Evolutionary conservation across 2,113 vertebrate species (phyloP), one percentile per base, ranked within the genome.

Genomic region (Spilogale gracilis): DNA sequence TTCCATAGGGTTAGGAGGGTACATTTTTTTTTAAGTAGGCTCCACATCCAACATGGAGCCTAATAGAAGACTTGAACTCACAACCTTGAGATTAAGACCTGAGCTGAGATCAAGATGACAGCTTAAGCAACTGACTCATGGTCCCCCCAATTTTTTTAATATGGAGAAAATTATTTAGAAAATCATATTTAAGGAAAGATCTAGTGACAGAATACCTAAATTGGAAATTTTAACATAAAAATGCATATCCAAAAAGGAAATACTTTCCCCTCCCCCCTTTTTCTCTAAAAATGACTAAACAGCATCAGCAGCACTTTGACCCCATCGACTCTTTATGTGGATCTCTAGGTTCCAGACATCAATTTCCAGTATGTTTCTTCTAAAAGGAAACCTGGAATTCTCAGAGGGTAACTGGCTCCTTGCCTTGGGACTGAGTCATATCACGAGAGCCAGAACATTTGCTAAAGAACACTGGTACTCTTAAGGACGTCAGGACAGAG

Each of bases 131-230:
- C 32, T 69, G 67, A 69, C 16, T n/a, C 3, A 0, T 8, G 16
- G 16, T 16, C 32, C 17, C n/a, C 17, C 32, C 9, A 17, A 2
- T 50, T 30, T 78, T 52, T 79, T 89, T 82, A 61, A 58, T 58
- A 69, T 78, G 25, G 52, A 86, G 32, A 96, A 91, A 73, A 92
- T 73, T 83, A 90, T 58, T 74, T 80, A 61, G 71, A 76, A 93
- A 97, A 86, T 73, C 30, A 67, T 2, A 89, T 78, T 61, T 73
- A 93, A 93, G 83, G 73, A 38, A 52, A 38, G 85, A 76, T 3
- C 84, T 32, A 93, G 48, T 18, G 60, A 89, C 16, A 74, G 9
- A 50, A 89, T 17, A 76, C 23, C 20, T 71, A 86, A 92, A 67
- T 27, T 58, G 1, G 38, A 65, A 80, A 95, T 94, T 79, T 43